A percentile compares a stretch with the other conserved stretches of the same genome.
These are phyloP conservation scores for Entelurus aequoreus DNA, from an alignment of 2,113 vertebrate genomes.

Conservation along the genomic window DNA sequence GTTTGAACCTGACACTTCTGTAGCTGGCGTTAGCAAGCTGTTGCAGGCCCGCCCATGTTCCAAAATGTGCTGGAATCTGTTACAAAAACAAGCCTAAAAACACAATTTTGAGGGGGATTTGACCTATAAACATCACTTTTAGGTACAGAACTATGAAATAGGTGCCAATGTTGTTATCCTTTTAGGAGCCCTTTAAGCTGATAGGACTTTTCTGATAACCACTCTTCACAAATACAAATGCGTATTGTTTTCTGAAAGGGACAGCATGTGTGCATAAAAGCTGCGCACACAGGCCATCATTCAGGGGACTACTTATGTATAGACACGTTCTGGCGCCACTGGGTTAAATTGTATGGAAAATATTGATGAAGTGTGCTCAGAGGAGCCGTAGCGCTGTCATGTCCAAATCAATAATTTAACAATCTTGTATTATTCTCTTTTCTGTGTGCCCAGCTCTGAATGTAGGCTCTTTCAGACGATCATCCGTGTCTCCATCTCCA, in stretches of 20 bases:
- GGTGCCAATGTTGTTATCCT: too few relatives aligned
- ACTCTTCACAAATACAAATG: constrained; percentile 51
- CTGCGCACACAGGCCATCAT: constrained; percentile 29
- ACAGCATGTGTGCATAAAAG: constrained; percentile 33
- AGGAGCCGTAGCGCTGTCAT: constrained; percentile 53
- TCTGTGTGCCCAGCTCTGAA: constrained; percentile 25
- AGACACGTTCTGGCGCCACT: constrained; percentile 31
- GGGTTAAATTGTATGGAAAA: constrained; percentile 69
- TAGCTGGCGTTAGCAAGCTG: too few relatives aligned
- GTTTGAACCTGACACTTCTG: too few relatives aligned
- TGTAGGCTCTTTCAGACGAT: constrained; percentile 45
- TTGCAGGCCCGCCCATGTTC: not conserved
- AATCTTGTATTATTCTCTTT: constrained; percentile 60
- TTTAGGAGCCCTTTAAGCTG: too few relatives aligned
- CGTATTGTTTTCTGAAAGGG: not conserved
- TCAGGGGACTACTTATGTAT: constrained; percentile 46
- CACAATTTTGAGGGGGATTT: too few relatives aligned
- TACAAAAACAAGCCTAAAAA: too few relatives aligned
- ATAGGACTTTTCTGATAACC: too few relatives aligned
- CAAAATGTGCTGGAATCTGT: not conserved
- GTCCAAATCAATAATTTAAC: constrained; percentile 68
- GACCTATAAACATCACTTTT: too few relatives aligned
- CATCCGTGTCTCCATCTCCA: constrained; percentile 30
- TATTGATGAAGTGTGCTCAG: constrained; percentile 62
- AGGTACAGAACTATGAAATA: too few relatives aligned